Base-by-base conservation (phyloP, 2,888 invertebrate genomes). In the Mellilla xanthometata region DNA sequence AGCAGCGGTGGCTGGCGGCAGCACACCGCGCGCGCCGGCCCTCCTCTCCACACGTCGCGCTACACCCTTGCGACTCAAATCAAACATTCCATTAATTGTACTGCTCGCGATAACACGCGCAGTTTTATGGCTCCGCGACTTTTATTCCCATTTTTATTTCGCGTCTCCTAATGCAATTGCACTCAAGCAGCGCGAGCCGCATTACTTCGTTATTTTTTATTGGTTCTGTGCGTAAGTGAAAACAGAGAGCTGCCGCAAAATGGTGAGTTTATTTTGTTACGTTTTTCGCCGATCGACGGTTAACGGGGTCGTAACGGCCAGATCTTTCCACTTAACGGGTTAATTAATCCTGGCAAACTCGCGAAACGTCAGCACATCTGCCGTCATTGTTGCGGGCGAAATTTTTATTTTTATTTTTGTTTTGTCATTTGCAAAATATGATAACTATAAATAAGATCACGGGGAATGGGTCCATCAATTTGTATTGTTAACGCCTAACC, bases 91-190 rank as follows among this genome's bases (percentile, higher is more conserved):
- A 79, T 84, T 84, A 81, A 85, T 84, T 84, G 77, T 75, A 72
- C 78, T 69, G 76, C 68, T 72, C 71, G 74, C 82, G 81, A 84
- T 86, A 83, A 81, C 80, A 76, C 72, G 72, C 72, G 52, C 54
- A 72, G n/a, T 80, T 88, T 88, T 86, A 85, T 82, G 76, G 65
- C 83, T 62, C 59, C 63, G 65, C 68, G 74, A 75, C 77, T 84
- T 82, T 81, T 81, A 84, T 82, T 80, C 76, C 70, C 76, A 62
- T 77, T 85, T 83, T 84, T 84, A 86, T 84, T 79, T 81, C 79
- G 68, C 76, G 69, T 79, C 73, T 68, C 67, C 68, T 84, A 88
- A 86, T 86, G 81, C 85, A 84, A 87, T 86, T 86, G 83, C 85
- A 86, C 64, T 81, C 81, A 77, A 84, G 77, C 81, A 79, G 67